Percentiles rank a stretch among this genome's conserved stretches.
These are phyloP conservation scores for Perizoma flavofasciatum DNA, from an alignment of 2,888 invertebrate genomes.

Conservation along the genomic window DNA sequence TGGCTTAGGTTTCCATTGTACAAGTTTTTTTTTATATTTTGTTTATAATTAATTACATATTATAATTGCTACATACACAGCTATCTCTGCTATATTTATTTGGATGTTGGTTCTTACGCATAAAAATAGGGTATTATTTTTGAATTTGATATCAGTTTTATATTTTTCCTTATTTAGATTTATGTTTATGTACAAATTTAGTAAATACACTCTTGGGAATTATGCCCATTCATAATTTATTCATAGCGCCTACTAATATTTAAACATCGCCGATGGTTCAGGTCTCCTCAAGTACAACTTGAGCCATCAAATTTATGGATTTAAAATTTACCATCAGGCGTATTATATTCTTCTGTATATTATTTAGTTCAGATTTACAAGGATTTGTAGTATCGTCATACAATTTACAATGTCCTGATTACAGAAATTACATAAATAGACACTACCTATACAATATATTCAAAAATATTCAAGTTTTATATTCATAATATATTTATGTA, in stretches of 20 bases:
- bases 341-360: slow-evolving; percentile 1
- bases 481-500: slow-evolving; percentile 45
- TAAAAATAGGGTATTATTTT: slow-evolving; percentile 3
- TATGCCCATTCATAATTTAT: slow-evolving; percentile 26
- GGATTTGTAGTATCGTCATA: slow-evolving; percentile 7
- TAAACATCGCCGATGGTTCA: slow-evolving; percentile 2
- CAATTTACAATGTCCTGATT: slow-evolving; percentile 36
- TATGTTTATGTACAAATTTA: slow-evolving; percentile 20
- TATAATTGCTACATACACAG: slow-evolving; percentile 15
- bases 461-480: slow-evolving; percentile 74
- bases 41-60: not conserved
- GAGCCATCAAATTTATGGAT: slow-evolving; percentile 1
- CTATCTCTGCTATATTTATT: slow-evolving; percentile 16
- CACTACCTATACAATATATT: slow-evolving; percentile 61
- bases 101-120: slow-evolving; percentile 14
- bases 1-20: slow-evolving; percentile 20
- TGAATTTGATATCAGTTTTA: slow-evolving; percentile 9
- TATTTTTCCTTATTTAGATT: slow-evolving; percentile 6
- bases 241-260: slow-evolving; percentile 15
- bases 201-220: slow-evolving; percentile 10
- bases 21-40: slow-evolving; percentile 13
- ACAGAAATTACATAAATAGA: slow-evolving; percentile 54
- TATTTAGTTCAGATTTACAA: slow-evolving; percentile 11
- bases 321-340: not conserved
- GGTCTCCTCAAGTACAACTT: slow-evolving; percentile 5